Conservation (phyloP, 2,888 invertebrate species). For the Eretmocerus hayati region DNA sequence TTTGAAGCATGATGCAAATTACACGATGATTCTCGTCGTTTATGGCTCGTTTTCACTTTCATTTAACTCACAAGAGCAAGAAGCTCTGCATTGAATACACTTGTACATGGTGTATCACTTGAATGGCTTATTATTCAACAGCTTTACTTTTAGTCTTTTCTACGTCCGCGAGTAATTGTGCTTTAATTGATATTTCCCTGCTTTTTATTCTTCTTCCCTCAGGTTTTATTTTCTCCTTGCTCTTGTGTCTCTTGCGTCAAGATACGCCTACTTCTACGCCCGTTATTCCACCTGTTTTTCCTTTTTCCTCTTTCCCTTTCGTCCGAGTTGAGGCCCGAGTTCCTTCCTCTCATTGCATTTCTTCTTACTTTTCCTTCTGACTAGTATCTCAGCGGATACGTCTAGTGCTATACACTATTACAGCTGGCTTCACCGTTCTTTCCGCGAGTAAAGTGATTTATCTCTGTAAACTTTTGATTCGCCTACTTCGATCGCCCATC, state of each 20-base stretch:
- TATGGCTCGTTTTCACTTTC: constrained; percentile 3
- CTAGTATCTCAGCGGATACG: too few relatives aligned
- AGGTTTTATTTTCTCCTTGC: background rate
- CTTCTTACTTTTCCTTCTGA: background rate
- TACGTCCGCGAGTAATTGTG: constrained; percentile 2
- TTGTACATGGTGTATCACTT: background rate
- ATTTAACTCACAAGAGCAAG: background rate
- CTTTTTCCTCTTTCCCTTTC: background rate
- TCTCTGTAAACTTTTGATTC: too few relatives aligned
- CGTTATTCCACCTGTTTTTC: constrained; percentile 1
- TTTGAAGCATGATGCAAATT: background rate
- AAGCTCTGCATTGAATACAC: background rate
- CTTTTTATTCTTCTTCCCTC: background rate
- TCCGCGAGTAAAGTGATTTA: too few relatives aligned
- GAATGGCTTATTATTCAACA: constrained; percentile 11
- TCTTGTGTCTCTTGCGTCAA: background rate
- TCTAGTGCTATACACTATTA: too few relatives aligned
- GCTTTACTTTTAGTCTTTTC: background rate
- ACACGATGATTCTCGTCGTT: background rate
- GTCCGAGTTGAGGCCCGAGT: too few relatives aligned
- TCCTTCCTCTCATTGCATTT: background rate
- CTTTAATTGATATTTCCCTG: constrained; percentile 6
- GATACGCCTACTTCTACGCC: background rate
- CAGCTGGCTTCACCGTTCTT: too few relatives aligned
- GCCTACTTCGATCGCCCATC: too few relatives aligned